Evolutionary conservation across 2,797 vertebrate species (phyloP).

Genomic region (Microtus obscurus): DNA sequence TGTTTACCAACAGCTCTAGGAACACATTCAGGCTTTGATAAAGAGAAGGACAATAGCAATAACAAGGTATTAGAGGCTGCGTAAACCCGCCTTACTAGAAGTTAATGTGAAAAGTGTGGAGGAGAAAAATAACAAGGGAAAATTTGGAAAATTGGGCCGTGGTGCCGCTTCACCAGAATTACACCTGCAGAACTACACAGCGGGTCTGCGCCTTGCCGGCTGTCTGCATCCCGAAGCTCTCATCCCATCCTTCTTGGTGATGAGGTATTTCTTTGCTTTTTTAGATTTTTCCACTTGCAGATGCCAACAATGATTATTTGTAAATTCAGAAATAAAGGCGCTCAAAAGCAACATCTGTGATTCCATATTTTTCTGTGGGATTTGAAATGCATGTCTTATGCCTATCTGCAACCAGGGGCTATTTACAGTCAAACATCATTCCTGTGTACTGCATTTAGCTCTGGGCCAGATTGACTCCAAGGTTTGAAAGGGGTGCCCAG

Average conservation of each 20-base stretch:
- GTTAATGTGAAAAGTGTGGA: constrained; percentile 78
- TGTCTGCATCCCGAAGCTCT: constrained; percentile 81
- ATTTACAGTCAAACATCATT: constrained; percentile 71
- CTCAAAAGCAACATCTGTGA: constrained; percentile 83
- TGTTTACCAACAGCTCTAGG: constrained; percentile 78
- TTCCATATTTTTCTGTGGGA: constrained; percentile 80
- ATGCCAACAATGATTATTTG: constrained; percentile 84
- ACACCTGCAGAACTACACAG: constrained; percentile 61
- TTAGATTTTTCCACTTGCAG: constrained; percentile 79
- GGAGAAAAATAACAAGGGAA: constrained; percentile 60
- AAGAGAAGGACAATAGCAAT: constrained; percentile 70
- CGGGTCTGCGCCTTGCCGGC: constrained; percentile 67
- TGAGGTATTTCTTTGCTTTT: constrained; percentile 83
- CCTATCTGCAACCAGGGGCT: constrained; percentile 71
- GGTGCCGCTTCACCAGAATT: constrained; percentile 63
- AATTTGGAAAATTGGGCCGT: constrained; percentile 79
- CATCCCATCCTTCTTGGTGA: constrained; percentile 78
- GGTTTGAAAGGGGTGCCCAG: constrained; percentile 67
- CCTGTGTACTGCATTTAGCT: constrained; percentile 70
- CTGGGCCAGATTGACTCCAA: constrained; percentile 71
- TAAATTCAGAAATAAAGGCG: constrained; percentile 82
- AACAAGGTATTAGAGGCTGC: constrained; percentile 78
- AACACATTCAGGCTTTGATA: constrained; percentile 60
- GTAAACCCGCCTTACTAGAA: constrained; percentile 69
- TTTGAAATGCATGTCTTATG: constrained; percentile 72